Conservation (phyloP, 2,797 vertebrate species). For the Mus spretus region DNA sequence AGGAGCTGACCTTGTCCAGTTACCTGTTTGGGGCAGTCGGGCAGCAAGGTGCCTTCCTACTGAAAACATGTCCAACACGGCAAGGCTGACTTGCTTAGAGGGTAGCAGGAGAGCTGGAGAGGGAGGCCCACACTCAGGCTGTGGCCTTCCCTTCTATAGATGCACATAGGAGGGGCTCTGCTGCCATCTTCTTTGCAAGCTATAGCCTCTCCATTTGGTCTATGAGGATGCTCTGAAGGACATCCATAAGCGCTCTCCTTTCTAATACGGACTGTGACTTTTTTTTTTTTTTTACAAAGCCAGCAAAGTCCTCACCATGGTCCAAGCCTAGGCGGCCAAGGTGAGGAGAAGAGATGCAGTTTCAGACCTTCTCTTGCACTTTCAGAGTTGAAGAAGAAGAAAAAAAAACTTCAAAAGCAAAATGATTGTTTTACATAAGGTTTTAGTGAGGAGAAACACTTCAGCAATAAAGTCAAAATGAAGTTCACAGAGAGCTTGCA, state of each 20-base stretch:
- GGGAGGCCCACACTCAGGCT: background rate
- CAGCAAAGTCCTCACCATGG: background rate
- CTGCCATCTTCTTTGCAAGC: background rate
- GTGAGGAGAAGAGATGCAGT: fast-evolving
- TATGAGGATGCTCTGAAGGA: background rate
- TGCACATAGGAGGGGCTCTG: background rate
- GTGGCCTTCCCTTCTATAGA: background rate
- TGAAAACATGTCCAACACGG: background rate
- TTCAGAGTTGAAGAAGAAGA: background rate
- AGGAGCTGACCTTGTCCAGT: background rate
- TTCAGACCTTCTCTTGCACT: background rate
- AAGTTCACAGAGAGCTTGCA: background rate
- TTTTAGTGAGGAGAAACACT: too few species aligned
- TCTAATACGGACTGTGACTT: too few species aligned
- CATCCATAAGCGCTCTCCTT: background rate
- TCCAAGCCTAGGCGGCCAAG: background rate
- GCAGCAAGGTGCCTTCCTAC: background rate
- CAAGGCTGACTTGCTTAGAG: background rate
- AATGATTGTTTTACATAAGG: background rate
- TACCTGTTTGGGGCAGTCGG: background rate
- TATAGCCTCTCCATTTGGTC: background rate
- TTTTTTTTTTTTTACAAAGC: background rate
- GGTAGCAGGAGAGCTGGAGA: too few species aligned
- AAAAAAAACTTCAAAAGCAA: background rate
- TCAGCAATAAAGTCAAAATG: background rate